phyloP scores from a whole-genome alignment of 2,113 vertebrate species.

The Arenaria interpres region DNA sequence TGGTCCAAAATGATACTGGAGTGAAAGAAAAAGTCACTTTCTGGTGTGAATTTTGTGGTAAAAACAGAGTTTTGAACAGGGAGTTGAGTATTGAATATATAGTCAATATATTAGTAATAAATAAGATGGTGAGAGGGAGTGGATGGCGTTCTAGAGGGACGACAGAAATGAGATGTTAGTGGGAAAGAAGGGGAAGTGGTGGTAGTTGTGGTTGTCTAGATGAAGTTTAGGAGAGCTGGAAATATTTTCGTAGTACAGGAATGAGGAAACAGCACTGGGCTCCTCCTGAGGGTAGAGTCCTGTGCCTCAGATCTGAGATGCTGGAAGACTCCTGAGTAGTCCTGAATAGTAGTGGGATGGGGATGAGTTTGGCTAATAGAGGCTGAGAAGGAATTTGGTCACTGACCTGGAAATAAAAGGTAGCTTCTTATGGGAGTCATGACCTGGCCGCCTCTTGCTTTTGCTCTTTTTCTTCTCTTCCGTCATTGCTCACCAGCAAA shows the following conservation, averaged over 20 bases:
- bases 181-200: not conserved
- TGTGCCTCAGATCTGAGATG: not conserved
- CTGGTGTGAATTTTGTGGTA: not conserved
- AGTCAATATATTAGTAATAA: not conserved
- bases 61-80: not conserved
- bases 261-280: not conserved
- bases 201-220: not conserved
- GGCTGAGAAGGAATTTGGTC: slow-evolving; percentile 8
- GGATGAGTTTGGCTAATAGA: not conserved
- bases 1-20: not conserved
- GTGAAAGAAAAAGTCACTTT: not conserved
- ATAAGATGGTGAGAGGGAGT: not conserved
- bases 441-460: slow-evolving; percentile 7
- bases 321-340: not conserved
- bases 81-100: too few relatives aligned
- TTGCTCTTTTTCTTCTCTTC: not conserved
- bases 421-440: not conserved
- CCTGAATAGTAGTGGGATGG: not conserved
- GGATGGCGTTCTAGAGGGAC: not conserved
- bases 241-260: not conserved
- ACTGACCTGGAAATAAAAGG: slow-evolving; percentile 42
- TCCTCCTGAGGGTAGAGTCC: not conserved
- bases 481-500: slow-evolving; percentile 1
- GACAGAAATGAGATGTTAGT: not conserved
- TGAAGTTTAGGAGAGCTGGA: not conserved